These are phyloP conservation scores for Pipistrellus pygmaeus DNA, from an alignment of 2,797 vertebrate species.

Conservation along the genomic window DNA sequence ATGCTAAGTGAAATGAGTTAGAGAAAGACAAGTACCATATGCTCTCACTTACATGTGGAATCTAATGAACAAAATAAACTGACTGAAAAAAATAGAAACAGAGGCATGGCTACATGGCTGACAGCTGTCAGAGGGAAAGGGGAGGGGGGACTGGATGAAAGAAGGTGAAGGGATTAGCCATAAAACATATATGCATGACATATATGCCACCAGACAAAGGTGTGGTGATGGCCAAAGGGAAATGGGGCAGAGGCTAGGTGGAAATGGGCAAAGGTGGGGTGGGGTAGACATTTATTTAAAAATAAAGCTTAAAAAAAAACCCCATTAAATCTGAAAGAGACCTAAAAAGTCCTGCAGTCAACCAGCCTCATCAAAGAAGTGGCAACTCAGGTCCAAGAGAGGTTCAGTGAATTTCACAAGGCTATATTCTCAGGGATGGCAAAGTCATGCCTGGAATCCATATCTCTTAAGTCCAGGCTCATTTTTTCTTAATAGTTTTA, in stretches of 20 bases:
- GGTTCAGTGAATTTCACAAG: neutral
- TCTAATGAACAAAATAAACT: neutral
- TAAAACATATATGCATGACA: neutral
- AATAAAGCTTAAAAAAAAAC: neutral
- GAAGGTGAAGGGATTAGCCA: neutral
- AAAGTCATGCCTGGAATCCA: neutral
- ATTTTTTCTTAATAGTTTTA: neutral
- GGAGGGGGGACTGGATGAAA: neutral
- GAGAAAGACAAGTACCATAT: neutral
- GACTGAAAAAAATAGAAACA: neutral
- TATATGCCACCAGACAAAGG: too few relatives aligned
- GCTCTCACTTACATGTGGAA: neutral
- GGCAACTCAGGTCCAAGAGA: neutral
- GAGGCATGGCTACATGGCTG: neutral
- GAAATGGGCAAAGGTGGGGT: neutral
- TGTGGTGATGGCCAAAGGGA: neutral
- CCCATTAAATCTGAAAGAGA: constrained; percentile 16
- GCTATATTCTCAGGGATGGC: neutral
- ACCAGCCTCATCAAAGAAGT: neutral
- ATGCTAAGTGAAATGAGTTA: neutral
- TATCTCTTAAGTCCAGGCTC: neutral
- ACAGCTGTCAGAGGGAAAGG: neutral
- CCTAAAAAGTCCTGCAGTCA: neutral
- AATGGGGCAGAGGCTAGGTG: neutral
- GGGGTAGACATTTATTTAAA: neutral